These are phyloP conservation scores for Onychorhynchus coronatus DNA, from an alignment of 2,113 vertebrate species.

Conservation along the genomic window DNA sequence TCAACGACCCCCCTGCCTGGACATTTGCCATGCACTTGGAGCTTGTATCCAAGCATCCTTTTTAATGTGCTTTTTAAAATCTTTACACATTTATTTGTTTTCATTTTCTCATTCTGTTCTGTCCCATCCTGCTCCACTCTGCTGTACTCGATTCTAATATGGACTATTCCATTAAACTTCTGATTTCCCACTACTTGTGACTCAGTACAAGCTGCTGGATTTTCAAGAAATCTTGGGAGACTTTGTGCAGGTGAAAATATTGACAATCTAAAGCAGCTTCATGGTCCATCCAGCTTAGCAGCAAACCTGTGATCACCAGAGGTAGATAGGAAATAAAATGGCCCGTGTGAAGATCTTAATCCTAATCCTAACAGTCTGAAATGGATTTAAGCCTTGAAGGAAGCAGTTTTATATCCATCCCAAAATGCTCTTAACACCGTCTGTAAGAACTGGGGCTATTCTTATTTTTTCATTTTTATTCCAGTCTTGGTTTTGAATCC, in stretches of 20 bases:
- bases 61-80: background rate
- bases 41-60: background rate
- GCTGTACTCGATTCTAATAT: background rate
- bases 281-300: background rate
- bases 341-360: constrained; percentile 14
- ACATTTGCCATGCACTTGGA: background rate
- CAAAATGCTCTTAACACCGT: background rate
- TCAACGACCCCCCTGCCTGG: background rate
- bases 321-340: background rate
- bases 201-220: background rate
- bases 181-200: background rate
- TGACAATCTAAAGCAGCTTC: background rate
- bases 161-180: background rate
- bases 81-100: background rate
- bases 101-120: background rate
- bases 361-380: constrained; percentile 35
- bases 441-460: background rate
- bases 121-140: background rate
- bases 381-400: background rate
- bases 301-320: background rate
- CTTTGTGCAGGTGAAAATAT: background rate
- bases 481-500: background rate
- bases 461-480: background rate
- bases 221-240: background rate
- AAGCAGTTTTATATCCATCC: background rate